Percentiles rank a stretch among this genome's conserved stretches.
Conservation (phyloP, 1,140 invertebrate species). For the Palaemon carinicauda region DNA sequence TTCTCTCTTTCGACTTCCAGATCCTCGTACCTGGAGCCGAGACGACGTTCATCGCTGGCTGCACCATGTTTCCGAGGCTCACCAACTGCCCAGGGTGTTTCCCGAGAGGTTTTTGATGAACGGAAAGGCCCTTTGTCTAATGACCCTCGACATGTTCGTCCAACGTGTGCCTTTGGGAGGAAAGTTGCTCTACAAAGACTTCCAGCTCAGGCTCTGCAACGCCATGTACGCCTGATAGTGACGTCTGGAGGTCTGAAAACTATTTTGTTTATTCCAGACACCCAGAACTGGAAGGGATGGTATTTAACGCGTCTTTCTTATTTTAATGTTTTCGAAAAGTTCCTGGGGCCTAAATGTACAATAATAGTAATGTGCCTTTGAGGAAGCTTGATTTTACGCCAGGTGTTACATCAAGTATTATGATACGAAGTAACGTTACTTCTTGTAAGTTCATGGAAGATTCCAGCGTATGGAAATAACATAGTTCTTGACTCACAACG, state of each 20-base stretch:
- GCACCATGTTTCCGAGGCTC: slow-evolving; percentile 69
- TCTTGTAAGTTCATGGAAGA: neutral
- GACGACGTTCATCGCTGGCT: slow-evolving; percentile 75
- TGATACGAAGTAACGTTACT: no score
- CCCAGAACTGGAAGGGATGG: neutral
- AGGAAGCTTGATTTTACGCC: no score
- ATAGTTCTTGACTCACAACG: neutral
- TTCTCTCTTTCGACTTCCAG: slow-evolving; percentile 64
- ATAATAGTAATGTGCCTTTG: no score
- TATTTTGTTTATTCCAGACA: neutral
- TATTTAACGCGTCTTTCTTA: neutral
- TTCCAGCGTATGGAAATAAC: neutral
- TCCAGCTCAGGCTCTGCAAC: slow-evolving; percentile 65
- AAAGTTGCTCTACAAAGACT: slow-evolving; percentile 73
- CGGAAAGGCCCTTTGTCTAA: slow-evolving; percentile 79
- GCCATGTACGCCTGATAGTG: slow-evolving; percentile 63
- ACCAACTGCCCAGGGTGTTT: slow-evolving; percentile 70
- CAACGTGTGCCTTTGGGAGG: slow-evolving; percentile 75
- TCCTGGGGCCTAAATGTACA: no score
- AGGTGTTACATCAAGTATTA: no score
- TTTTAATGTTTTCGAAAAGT: no score
- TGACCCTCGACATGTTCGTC: slow-evolving; percentile 78
- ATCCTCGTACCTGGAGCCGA: slow-evolving; percentile 76
- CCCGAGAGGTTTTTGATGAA: slow-evolving; percentile 78
- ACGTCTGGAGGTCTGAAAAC: neutral